These are phyloP conservation scores for Hycleus cichorii DNA, from an alignment of 1,140 invertebrate genomes.

Conservation along the genomic window DNA sequence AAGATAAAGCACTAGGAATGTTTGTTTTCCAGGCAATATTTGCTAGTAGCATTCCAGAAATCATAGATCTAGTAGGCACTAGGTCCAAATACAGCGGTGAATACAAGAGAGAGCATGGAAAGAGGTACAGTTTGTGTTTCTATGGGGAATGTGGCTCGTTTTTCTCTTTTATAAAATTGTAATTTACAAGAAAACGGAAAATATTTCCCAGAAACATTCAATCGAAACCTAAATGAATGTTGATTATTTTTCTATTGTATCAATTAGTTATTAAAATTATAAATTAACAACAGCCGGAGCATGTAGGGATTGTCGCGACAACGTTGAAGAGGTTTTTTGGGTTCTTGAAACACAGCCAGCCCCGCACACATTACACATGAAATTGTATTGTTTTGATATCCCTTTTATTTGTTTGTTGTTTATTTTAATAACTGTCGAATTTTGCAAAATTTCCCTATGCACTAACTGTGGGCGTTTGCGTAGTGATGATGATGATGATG, in stretches of 20 bases:
- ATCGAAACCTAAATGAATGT: too few species aligned
- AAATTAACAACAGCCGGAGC: too few species aligned
- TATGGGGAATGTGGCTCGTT: constrained; percentile 20
- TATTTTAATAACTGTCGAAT: too few species aligned
- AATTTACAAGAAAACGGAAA: too few species aligned
- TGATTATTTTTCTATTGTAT: background rate
- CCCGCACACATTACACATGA: constrained; percentile 21
- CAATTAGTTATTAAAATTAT: too few species aligned
- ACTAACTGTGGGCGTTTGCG: too few species aligned
- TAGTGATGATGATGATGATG: too few species aligned
- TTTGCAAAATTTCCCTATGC: too few species aligned
- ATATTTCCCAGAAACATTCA: too few species aligned
- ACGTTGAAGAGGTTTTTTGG: background rate
- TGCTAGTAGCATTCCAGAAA: constrained; percentile 98
- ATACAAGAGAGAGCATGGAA: constrained; percentile 95
- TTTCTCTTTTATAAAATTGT: too few species aligned
- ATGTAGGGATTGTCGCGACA: too few species aligned
- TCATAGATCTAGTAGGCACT: constrained; percentile 96
- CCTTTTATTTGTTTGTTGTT: background rate
- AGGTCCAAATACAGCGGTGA: constrained; percentile 96
- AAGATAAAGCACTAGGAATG: constrained; percentile 27
- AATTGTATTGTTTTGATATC: background rate
- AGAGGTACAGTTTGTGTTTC: constrained; percentile 65
- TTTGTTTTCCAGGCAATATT: constrained; percentile 82
- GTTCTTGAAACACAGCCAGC: constrained; percentile 28